Evolutionary conservation across 2,797 vertebrate genomes (phyloP).

Genomic region (Sebastes baramenuke): DNA sequence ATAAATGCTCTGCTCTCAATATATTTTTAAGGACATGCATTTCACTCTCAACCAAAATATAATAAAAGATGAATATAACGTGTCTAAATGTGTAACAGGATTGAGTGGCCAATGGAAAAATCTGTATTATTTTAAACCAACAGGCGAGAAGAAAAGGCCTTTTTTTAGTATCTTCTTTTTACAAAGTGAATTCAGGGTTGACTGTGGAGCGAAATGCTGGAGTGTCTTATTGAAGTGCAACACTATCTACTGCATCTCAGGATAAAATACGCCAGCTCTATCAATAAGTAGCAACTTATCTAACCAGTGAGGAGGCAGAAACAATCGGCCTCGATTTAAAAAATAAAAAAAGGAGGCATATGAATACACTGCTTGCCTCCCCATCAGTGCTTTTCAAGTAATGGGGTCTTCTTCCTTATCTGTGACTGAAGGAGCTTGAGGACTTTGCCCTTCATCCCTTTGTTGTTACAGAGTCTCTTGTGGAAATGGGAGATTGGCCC

Average conservation of each 20-base stretch:
- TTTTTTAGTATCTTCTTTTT: not conserved
- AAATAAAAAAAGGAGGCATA: conserved; percentile 1
- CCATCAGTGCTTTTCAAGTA: conserved; percentile 53
- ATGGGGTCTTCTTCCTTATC: conserved; percentile 68
- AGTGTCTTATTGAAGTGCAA: not conserved
- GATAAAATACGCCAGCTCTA: not conserved
- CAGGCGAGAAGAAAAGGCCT: not conserved
- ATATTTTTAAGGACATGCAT: not conserved
- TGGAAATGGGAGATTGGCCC: conserved; percentile 66
- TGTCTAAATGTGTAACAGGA: not conserved
- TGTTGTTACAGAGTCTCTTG: conserved; percentile 69
- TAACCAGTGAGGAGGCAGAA: not conserved
- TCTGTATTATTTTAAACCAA: not conserved
- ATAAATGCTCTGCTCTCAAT: not conserved
- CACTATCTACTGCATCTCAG: not conserved
- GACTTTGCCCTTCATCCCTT: conserved; percentile 71
- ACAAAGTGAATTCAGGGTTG: not conserved
- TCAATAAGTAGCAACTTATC: conserved; percentile 19
- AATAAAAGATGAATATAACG: not conserved
- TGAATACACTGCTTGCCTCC: conserved; percentile 29
- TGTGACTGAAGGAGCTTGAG: conserved; percentile 56
- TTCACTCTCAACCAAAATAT: not conserved
- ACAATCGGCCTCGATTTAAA: conserved; percentile 30
- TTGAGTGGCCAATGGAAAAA: not conserved
- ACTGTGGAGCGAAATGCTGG: not conserved